Base-by-base conservation (phyloP, 1,140 invertebrate species). In the Drosophila sturtevanti region DNA sequence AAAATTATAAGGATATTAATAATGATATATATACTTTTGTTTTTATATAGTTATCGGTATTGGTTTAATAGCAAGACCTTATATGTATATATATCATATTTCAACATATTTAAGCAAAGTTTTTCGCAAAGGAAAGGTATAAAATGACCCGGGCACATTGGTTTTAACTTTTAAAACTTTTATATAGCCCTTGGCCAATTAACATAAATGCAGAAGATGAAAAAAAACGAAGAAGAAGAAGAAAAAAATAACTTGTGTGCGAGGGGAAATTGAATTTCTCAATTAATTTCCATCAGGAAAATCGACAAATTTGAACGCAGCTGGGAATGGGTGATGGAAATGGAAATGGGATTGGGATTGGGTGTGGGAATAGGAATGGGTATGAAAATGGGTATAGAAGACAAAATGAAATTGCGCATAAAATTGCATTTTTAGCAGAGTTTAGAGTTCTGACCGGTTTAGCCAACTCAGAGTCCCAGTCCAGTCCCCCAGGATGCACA, bases 241-340 rank as follows among this genome's bases (percentile, higher is more conserved):
- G 51, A 56, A 48, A 48, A 51, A 62, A 70, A 82, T 66, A 72
- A 44, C 68, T 76, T 21, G 41, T 48, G 16, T 18, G 9, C 67
- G 63, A 22, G 63, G 63, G 77, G 68, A 77, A 84, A 85, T 84
- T 85, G 81, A 84, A 84, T 84, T 80, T 77, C 81, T 80, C 85
- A 84, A 84, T 84, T 84, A 84, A 84, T 85, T 84, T 85, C 59
- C 81, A 64, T 48, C 41, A 48, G 41, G 41, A 48, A 48, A 48
- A 48, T 48, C 41, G 41, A 48, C 41, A 48, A 48, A 48, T 48
- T 48, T 48, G 41, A 21, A 21, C 41, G 16, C 41, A 48, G 41
- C 41, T 48, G 41, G 41, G 27, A 6, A 31, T 21, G 18, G 18
- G 41, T 16, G 16, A 44, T 44, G 41, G 9, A 16, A 16, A 44